Base-by-base conservation (phyloP, 2,113 vertebrate genomes). In the Dipodomys stephensi region DNA sequence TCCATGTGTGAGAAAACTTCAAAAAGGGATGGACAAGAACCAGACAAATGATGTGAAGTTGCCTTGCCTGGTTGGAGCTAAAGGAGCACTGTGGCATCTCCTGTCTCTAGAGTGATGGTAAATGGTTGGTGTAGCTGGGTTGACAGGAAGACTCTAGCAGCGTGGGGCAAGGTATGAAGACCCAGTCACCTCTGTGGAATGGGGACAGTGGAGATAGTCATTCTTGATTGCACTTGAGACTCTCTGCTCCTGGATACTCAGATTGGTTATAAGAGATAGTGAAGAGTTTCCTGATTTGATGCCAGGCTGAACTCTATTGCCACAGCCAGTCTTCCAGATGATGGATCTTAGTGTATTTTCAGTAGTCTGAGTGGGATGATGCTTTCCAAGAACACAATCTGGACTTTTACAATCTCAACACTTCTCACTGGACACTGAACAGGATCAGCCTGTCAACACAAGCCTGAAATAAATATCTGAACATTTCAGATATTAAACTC, bases 401-500 rank as follows among this genome's bases (percentile, higher is more conserved):
- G 1, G 20, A 7, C 35, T 19, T 83, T 49, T 32, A 39, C n/a
- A 8, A 1, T 79, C 30, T 67, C 25, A 15, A 18, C n/a, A 49
- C 46, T 32, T 90, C 28, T 82, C 44, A 57, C 25, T 30, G n/a
- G 81, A 46, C 57, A 65, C 0, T 69, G 32, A 68, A 69, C 32
- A 20, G 20, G 44, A 32, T 82, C 10, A 79, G 18, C 4, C 19
- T 67, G 28, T 35, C 25, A 90, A 67, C 12, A 22, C 35, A 67
- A 44, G 32, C 74, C 23, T 25, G 87, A 67, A 83, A 83, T 60
- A 89, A 69, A 8, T 35, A 74, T 68, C 93, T 92, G 86, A 69
- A 8, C 46, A 74, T 64, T 95, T 92, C 28, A 76, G 23, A 92
- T 4, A 35, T 7, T 71, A n/a, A 96, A 11, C 4, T 88, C 90